Evolutionary conservation across 2,888 invertebrate genomes (phyloP), one percentile per base, ranked within the genome.

Genomic region (Isotomurus palustris): DNA sequence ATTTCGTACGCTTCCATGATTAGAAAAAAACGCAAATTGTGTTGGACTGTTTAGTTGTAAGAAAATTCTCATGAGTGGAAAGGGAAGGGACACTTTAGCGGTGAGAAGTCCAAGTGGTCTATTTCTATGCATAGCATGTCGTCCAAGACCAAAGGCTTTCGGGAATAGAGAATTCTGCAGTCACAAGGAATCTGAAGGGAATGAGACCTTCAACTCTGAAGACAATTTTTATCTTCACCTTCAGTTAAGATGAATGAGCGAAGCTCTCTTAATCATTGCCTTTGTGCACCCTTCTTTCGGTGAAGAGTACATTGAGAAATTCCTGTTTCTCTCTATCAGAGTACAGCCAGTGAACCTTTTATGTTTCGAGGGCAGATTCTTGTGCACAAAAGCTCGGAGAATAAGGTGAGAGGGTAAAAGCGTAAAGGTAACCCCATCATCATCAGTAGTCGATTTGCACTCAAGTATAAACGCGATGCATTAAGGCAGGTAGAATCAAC

Each of bases 191-290:
- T 43, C 43, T 5, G 21, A 22, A 22, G 43, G 24, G 43, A 43
- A 43, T n/a, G n/a, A 43, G 43, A 24, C 43, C 43, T 43, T 43
- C 43, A 43, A 43, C 43, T 43, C 22, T 14, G 24, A 43, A 28
- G 47, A 47, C 47, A 25, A 47, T 47, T 47, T 47, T 47, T 47
- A 47, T 47, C 47, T 47, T 47, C 47, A 47, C 47, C 47, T 47
- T 47, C 47, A 47, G 47, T 47, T 47, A 47, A 47, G 47, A 47
- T 47, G 47, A 47, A 47, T 47, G 27, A 24, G 24, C 3, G 28
- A 28, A 22, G 47, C 28, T 28, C 47, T 47, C 28, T 4, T 43
- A 8, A 5, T 3, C 22, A 6, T 43, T 43, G 43, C 10, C 12
- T 27, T n/a, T 47, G 47, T 27, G 28, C 47, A 25, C 47, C 28